phyloP scores from a whole-genome alignment of 2,888 invertebrate species.

The Brachypalpus laphriformis region DNA sequence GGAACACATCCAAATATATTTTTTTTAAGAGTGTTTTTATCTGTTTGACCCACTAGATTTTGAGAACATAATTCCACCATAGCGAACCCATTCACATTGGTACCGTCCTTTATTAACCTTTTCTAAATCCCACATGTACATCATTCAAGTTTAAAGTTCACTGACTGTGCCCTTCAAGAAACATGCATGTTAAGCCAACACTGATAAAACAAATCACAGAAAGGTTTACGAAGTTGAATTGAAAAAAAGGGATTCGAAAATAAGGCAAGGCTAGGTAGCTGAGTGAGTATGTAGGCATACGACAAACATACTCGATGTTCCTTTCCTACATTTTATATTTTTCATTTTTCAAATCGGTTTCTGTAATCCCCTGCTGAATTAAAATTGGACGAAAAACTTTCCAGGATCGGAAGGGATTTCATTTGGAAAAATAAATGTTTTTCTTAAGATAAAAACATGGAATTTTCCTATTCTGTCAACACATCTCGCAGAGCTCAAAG shows the following conservation, averaged over 20 bases:
- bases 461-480: not conserved
- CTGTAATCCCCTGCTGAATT: not conserved
- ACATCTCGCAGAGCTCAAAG: not conserved
- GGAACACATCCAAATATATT: too few relatives aligned
- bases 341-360: not conserved
- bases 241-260: not conserved
- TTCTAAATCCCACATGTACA: not conserved
- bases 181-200: not conserved
- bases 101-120: not conserved
- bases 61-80: not conserved
- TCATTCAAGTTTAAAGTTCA: not conserved
- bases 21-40: too few relatives aligned
- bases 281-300: not conserved
- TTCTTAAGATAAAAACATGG: not conserved
- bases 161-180: not conserved
- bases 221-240: not conserved
- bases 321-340: not conserved
- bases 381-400: not conserved
- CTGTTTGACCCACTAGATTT: not conserved
- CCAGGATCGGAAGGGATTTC: not conserved
- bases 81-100: not conserved
- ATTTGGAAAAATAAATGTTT: not conserved
- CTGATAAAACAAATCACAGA: not conserved
- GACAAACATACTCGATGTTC: not conserved
- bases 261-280: not conserved